These are phyloP conservation scores for Clytia hemisphaerica DNA, from an alignment of 30 jellyfish, hydroid and myxozoan genomes.

Conservation along the genomic window DNA sequence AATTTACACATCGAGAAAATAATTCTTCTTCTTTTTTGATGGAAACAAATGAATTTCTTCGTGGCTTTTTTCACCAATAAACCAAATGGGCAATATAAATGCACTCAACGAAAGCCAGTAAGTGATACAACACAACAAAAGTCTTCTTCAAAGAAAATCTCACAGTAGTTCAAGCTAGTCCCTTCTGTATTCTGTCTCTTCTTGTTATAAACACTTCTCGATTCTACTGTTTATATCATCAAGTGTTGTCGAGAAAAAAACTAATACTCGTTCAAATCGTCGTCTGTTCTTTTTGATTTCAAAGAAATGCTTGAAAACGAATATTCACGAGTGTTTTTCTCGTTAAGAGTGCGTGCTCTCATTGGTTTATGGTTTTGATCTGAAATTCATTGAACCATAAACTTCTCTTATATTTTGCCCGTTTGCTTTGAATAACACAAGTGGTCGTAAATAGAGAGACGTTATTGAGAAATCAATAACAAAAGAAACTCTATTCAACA, in stretches of 20 bases:
- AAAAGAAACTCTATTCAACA: constrained; percentile 9
- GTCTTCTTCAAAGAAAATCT: no score
- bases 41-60: no score
- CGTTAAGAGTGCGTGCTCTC: constrained; percentile 28
- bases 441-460: constrained; percentile 21
- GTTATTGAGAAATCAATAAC: constrained; percentile 27
- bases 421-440: no score
- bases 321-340: not conserved
- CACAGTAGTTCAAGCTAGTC: no score
- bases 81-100: no score
- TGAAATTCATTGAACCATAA: constrained; percentile 31
- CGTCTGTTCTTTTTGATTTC: not conserved
- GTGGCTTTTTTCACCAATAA: no score
- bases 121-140: not conserved
- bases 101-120: no score
- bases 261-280: not conserved
- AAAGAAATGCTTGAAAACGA: not conserved
- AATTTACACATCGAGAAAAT: not conserved
- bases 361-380: constrained; percentile 35
- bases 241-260: no score
- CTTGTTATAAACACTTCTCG: not conserved
- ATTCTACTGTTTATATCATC: no score
- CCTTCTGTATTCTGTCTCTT: no score
- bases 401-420: constrained; percentile 35
- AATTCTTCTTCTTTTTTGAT: no score